Conservation (phyloP, 2,888 invertebrate genomes). For the Ditylenchus weischeri region DNA sequence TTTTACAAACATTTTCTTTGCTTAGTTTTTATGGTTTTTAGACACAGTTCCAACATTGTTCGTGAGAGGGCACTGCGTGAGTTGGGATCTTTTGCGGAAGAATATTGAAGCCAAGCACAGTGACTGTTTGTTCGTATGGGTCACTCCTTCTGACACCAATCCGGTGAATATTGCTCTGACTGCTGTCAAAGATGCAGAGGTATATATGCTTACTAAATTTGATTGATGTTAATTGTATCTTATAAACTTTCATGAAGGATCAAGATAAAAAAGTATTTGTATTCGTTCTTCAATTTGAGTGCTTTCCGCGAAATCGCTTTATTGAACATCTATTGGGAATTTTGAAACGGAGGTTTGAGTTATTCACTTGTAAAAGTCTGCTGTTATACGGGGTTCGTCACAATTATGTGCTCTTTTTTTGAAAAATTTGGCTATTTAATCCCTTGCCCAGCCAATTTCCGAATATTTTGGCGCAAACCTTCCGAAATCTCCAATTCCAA, state of each 20-base stretch:
- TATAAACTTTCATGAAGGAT: not conserved
- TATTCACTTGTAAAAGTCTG: no score
- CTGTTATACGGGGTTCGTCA: no score
- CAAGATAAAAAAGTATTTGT: not conserved
- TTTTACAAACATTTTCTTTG: not conserved
- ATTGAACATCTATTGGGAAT: conserved; percentile 5
- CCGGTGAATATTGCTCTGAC: not conserved
- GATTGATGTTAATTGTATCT: no score
- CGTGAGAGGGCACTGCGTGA: conserved; percentile 11
- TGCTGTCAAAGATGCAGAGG: conserved; percentile 5
- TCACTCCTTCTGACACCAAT: not conserved
- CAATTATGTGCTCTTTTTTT: no score
- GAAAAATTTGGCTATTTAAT: no score
- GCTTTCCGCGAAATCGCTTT: conserved; percentile 2
- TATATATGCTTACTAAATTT: not conserved
- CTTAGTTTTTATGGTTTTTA: not conserved
- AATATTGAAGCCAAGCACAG: not conserved
- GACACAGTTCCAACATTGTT: conserved; percentile 9
- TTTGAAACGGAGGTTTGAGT: not conserved
- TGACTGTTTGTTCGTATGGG: not conserved
- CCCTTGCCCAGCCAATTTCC: no score
- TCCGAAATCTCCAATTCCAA: no score
- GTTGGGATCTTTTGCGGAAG: conserved; percentile 5
- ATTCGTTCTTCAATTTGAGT: conserved; percentile 9
- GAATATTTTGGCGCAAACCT: no score